Percentiles rank a stretch among this genome's conserved stretches.
These are phyloP conservation scores for Podargus strigoides DNA, from an alignment of 2,797 vertebrate genomes.

Conservation along the genomic window DNA sequence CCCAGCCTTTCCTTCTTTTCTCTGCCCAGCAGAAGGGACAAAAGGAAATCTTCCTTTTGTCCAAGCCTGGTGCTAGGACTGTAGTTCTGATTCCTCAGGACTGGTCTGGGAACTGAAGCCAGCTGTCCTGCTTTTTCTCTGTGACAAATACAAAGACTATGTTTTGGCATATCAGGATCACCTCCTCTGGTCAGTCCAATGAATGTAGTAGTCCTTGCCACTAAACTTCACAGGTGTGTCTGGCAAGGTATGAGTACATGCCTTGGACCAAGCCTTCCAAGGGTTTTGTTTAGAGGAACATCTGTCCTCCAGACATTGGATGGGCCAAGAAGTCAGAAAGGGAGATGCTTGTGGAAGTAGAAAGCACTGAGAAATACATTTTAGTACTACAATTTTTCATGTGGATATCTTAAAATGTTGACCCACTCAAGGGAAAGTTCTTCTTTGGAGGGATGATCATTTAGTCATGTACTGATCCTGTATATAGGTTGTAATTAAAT, in stretches of 20 bases:
- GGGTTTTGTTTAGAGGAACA: background rate
- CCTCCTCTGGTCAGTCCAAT: background rate
- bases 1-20: background rate
- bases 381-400: fast-evolving
- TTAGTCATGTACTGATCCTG: background rate
- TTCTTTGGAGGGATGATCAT: background rate
- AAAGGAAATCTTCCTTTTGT: background rate
- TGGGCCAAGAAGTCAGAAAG: background rate
- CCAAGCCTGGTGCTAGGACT: background rate
- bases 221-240: background rate
- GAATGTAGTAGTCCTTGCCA: background rate
- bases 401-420: background rate
- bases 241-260: background rate
- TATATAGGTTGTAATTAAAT: background rate
- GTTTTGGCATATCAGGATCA: background rate
- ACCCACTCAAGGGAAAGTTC: background rate
- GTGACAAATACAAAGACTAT: background rate
- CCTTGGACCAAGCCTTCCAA: background rate
- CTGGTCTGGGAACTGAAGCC: background rate
- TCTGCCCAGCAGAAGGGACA: background rate
- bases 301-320: background rate
- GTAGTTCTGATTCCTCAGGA: background rate
- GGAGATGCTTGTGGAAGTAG: background rate
- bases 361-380: background rate
- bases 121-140: background rate